phyloP scores from a whole-genome alignment of 2,113 vertebrate species.

The Brienomyrus brachyistius region DNA sequence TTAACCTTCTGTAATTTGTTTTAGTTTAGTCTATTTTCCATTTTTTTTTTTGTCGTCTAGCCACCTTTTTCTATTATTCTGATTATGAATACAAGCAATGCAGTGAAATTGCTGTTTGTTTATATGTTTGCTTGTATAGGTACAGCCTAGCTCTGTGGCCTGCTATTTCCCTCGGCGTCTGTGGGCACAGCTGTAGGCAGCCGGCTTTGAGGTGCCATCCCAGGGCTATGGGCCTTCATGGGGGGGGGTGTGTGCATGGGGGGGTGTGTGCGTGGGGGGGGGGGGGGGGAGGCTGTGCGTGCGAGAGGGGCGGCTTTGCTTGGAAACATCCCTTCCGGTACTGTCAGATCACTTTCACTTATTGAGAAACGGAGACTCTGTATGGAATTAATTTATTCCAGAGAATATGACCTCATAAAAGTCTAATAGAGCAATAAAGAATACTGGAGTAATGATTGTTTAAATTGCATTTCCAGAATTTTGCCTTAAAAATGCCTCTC shows the following conservation, averaged over 20 bases:
- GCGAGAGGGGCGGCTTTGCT: no score
- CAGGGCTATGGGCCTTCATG: background rate
- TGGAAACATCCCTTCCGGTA: background rate
- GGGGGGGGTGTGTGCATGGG: background rate
- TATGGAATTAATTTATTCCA: constrained; percentile 26
- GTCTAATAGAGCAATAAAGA: constrained; percentile 22
- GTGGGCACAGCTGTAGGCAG: background rate
- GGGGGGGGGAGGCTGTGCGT: background rate
- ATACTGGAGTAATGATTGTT: constrained; percentile 28
- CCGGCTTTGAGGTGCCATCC: background rate
- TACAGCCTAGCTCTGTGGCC: background rate
- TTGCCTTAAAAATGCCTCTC: constrained; percentile 20
- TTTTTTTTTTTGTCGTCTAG: background rate
- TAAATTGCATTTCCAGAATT: constrained; percentile 29
- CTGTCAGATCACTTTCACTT: constrained; percentile 4
- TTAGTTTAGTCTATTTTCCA: background rate
- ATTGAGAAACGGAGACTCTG: constrained; percentile 8
- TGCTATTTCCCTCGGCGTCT: no score
- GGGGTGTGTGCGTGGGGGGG: no score
- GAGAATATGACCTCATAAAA: constrained; percentile 29
- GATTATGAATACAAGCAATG: background rate
- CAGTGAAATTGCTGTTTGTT: background rate
- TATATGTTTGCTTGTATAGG: background rate
- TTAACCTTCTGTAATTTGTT: background rate
- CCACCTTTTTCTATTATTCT: background rate